These are phyloP conservation scores for Pedionomus torquatus DNA, from an alignment of 2,113 vertebrate species.

Conservation along the genomic window DNA sequence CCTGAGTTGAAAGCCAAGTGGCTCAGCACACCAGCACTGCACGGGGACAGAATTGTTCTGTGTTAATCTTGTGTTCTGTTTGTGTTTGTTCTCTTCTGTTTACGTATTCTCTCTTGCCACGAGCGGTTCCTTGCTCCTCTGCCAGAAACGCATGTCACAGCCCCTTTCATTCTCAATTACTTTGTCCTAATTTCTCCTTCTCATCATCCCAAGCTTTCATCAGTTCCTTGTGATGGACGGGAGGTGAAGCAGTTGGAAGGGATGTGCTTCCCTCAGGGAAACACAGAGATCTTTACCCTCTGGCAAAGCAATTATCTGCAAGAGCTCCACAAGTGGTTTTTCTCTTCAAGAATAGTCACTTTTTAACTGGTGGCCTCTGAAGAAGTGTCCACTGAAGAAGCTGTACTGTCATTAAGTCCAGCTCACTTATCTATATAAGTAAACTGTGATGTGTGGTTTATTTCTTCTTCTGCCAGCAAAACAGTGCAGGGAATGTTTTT, in stretches of 20 bases:
- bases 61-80: neutral
- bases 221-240: neutral
- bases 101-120: neutral
- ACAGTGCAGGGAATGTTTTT: neutral
- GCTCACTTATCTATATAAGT: neutral
- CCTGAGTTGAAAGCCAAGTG: neutral
- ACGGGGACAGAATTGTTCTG: neutral
- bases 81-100: slow-evolving; percentile 35
- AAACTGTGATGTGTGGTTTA: neutral
- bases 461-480: neutral
- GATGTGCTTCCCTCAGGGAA: neutral
- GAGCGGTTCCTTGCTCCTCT: neutral
- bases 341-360: neutral
- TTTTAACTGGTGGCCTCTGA: neutral
- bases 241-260: neutral
- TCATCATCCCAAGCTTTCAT: slow-evolving; percentile 3
- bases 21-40: neutral
- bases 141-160: slow-evolving; percentile 29
- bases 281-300: neutral
- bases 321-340: neutral
- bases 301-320: neutral
- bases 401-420: neutral
- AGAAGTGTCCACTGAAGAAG: neutral
- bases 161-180: slow-evolving; percentile 3
- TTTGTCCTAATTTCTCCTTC: neutral